These are phyloP conservation scores for Dromiciops gliroides DNA, from an alignment of 2,113 vertebrate genomes.

Conservation along the genomic window DNA sequence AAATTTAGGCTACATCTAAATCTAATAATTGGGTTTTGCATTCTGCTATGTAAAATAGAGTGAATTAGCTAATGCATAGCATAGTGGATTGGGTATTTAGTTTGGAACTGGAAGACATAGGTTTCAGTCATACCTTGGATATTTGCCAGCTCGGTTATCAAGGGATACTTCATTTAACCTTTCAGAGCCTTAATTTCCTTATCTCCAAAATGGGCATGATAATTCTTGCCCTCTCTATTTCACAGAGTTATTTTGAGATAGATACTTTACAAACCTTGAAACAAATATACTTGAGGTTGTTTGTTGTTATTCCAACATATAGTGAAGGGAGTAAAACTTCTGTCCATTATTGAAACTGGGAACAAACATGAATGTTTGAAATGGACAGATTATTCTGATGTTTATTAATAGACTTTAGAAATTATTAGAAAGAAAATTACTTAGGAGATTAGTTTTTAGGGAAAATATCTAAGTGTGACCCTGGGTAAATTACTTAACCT, in stretches of 20 bases:
- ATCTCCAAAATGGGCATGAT: neutral
- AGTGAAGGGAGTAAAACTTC: slow-evolving; percentile 20
- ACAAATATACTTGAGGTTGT: neutral
- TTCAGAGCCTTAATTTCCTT: neutral
- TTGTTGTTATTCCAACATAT: neutral
- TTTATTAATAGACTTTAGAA: slow-evolving; percentile 48
- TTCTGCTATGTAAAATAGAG: slow-evolving; percentile 35
- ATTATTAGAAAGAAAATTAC: neutral
- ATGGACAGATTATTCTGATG: neutral
- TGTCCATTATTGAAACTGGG: slow-evolving; percentile 25
- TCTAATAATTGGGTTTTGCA: slow-evolving; percentile 4
- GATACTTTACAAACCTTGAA: neutral
- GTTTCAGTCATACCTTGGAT: neutral
- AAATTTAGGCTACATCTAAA: neutral
- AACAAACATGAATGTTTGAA: slow-evolving; percentile 23
- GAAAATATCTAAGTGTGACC: neutral
- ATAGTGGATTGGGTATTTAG: neutral
- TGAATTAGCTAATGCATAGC: neutral
- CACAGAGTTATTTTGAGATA: neutral
- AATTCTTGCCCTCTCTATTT: neutral
- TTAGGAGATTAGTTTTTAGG: slow-evolving; percentile 19
- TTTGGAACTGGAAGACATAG: neutral
- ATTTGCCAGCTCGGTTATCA: neutral
- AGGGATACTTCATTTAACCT: neutral
- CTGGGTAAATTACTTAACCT: neutral